A percentile compares a stretch with the other conserved stretches of the same genome.
phyloP scores from a whole-genome alignment of 2,797 vertebrate genomes.

The Capromys pilorides region DNA sequence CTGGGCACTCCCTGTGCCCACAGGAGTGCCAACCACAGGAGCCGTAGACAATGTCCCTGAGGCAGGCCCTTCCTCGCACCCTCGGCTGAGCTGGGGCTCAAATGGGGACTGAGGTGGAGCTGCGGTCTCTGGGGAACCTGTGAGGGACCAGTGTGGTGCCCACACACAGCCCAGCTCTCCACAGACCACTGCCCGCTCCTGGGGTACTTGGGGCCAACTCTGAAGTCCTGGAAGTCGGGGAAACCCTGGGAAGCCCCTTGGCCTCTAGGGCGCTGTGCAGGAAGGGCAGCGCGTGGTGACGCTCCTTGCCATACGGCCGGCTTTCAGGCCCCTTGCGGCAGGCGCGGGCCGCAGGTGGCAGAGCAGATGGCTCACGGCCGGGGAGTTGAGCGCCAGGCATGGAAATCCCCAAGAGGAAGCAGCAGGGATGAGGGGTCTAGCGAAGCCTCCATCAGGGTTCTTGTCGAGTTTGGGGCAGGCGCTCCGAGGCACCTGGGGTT shows the following conservation, averaged over 20 bases:
- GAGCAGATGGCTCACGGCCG: too few species aligned
- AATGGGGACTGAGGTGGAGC: background rate
- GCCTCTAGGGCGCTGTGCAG: background rate
- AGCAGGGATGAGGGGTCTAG: background rate
- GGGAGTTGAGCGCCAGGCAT: background rate
- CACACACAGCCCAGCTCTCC: background rate
- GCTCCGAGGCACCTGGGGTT: too few species aligned
- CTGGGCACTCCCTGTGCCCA: fast-evolving
- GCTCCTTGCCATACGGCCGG: background rate
- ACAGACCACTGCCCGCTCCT: too few species aligned
- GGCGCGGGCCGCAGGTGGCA: background rate
- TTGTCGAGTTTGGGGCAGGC: background rate
- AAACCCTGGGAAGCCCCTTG: background rate
- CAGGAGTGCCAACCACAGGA: background rate
- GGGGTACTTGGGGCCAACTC: background rate
- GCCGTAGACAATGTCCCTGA: too few species aligned
- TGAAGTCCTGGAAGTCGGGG: background rate
- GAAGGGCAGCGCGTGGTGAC: background rate
- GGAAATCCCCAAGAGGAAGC: background rate
- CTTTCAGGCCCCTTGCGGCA: background rate
- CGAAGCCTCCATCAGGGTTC: background rate
- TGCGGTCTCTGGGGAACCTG: background rate
- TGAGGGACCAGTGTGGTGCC: background rate
- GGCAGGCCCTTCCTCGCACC: too few species aligned
- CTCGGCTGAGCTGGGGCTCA: background rate